Conservation (phyloP, 2,888 invertebrate genomes). For the Celastrina argiolus region DNA sequence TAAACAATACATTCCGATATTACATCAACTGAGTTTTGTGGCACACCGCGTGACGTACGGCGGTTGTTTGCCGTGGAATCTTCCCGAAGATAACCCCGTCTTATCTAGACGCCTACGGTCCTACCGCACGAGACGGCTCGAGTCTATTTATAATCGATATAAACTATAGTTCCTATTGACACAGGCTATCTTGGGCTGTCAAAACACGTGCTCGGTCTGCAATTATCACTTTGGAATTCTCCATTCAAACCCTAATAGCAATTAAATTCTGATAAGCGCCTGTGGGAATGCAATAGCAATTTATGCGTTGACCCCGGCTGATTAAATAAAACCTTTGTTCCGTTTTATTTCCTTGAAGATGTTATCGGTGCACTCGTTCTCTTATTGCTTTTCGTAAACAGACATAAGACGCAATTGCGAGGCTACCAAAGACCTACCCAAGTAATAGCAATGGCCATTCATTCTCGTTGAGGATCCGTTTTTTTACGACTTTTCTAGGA, state of each 20-base stretch:
- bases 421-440: too few species aligned
- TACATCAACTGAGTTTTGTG: neutral
- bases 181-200: conserved; percentile 37
- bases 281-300: conserved; percentile 23
- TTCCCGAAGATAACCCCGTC: conserved; percentile 65
- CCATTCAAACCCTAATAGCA: conserved; percentile 35
- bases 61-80: conserved; percentile 73
- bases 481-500: too few species aligned
- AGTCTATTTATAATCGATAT: conserved; percentile 40
- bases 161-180: conserved; percentile 38
- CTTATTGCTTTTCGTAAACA: conserved; percentile 3
- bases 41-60: conserved; percentile 17
- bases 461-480: too few species aligned
- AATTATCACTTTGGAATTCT: conserved; percentile 42
- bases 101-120: neutral
- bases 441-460: too few species aligned
- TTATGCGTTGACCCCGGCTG: conserved; percentile 12
- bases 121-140: conserved; percentile 57
- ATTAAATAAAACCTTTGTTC: conserved; percentile 17
- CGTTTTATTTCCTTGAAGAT: conserved; percentile 17
- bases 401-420: neutral
- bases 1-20: neutral
- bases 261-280: conserved; percentile 27
- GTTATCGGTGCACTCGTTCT: conserved; percentile 15
- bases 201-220: conserved; percentile 40